Evolutionary conservation across 2,113 vertebrate species (phyloP), one percentile per base, ranked within the genome.

Genomic region (Peromyscus californicus): DNA sequence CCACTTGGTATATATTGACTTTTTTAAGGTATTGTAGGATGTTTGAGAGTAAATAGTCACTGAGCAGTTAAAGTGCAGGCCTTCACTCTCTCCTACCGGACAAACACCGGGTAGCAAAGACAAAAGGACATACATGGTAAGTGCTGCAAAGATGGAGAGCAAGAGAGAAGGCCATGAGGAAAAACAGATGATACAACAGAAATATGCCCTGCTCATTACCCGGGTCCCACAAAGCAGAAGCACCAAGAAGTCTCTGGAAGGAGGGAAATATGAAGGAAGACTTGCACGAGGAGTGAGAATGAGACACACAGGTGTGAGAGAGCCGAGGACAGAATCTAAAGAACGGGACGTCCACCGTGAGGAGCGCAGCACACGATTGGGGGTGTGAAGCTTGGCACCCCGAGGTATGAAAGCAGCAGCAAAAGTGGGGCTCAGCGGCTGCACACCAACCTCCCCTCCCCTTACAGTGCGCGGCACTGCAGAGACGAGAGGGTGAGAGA

Each of bases 301-400:
- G 19, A 65, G 72, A 54, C 8, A 48, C 24, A 9, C 15, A 2
- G 39, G 59, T 4, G 4, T 7, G 69, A 84, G 45, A 31, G 10
- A n/a, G 45, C 29, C 2, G 9, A 36, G 33, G 79, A n/a, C 33
- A 39, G 57, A 39, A 61, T 26, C 80, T 29, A 16, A 83, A 39
- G 80, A 61, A 6, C 21, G 88, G 67, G 65, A 61, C 51, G 31
- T 8, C 3, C 9, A 2, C 1, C 29, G 59, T 1, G 21, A 42
- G n/a, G 51, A 22, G 21, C 22, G 12, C 3, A 63, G 82, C 19
- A 10, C 1, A n/a, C 33, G 13, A 48, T 4, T n/a, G 31, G 5
- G 33, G 9, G 0, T 2, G 13, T 26, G 19, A 67, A 54, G 39
- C 17, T 0, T 9, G 5, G 26, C 33, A 1, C n/a, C 21, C 22